Base-by-base conservation (phyloP, 2,888 invertebrate genomes). In the Trissolcus brochymenae region DNA sequence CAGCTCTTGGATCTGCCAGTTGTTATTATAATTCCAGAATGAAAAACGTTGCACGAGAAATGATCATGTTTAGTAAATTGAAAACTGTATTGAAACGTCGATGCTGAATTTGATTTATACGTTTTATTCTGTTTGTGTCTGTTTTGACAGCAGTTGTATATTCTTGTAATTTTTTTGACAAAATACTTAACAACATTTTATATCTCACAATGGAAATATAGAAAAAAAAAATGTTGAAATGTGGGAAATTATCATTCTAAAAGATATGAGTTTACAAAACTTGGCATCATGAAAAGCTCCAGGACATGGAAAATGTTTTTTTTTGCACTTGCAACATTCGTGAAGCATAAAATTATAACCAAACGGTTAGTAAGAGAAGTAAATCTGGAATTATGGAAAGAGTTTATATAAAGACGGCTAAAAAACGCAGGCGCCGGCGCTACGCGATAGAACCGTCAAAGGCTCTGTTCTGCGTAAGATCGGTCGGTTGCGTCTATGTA, bases 391-490 rank as follows among this genome's bases (percentile, higher is more conserved):
- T 64, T 54, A 51, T 49, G 41, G 66, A 49, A 35, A 60, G 49
- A 68, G 65, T n/a, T n/a, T 43, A 59, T 78, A 78, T 80, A 81
- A 79, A 82, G 62, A 57, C 70, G 65, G 70, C 57, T 82, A 84
- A 87, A 87, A 87, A 87, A 84, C 83, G 80, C 79, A 86, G 87
- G 87, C 87, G 87, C 87, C 87, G 87, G 87, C 87, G 87, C 85
- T 87, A 86, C 82, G 83, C 82, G 67, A 74, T 64, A 72, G 79
- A 79, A 83, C 86, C 87, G 86, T 84, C 87, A 87, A 87, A 87
- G 86, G 84, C 81, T 79, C 67, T 80, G 78, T 86, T 84, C 85
- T 81, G 65, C 75, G 77, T 77, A 77, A 64, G 59, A 72, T 74
- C 77, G 62, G 66, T 67, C 62, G 71, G 76, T 25, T 71, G 79